These are phyloP conservation scores for Phoenoteleia sp. DNA, from an alignment of 2,888 invertebrate genomes.

Conservation along the genomic window DNA sequence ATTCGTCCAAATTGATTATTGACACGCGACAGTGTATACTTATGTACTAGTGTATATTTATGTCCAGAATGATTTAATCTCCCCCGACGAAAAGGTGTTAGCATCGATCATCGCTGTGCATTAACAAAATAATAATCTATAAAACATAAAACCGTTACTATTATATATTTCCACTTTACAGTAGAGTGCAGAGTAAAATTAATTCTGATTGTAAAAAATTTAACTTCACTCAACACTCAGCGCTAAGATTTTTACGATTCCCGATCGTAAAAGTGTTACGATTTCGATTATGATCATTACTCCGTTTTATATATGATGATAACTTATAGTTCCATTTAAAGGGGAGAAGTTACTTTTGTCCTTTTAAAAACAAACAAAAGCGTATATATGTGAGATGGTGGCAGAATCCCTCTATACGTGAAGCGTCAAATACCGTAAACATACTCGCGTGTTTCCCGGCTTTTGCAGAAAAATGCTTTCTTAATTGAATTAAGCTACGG, in stretches of 20 bases:
- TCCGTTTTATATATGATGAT: background rate
- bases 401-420: too few species aligned
- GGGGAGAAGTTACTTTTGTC: too few species aligned
- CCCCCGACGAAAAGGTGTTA: background rate
- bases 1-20: constrained; percentile 6
- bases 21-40: constrained; percentile 2
- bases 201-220: background rate
- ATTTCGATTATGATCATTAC: background rate
- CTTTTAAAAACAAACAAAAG: background rate
- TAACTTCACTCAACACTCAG: background rate
- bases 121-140: background rate
- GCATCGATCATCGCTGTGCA: background rate
- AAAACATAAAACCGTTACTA: background rate
- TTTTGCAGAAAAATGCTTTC: background rate
- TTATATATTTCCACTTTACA: background rate
- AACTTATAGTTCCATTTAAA: background rate
- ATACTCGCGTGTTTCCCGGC: background rate
- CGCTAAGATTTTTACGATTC: background rate
- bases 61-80: background rate
- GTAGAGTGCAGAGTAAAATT: background rate
- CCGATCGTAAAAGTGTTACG: background rate
- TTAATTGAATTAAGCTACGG: background rate
- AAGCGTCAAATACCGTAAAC: background rate
- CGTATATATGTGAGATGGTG: background rate
- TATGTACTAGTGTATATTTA: background rate